Evolutionary conservation across 2,888 invertebrate genomes (phyloP), one percentile per base, ranked within the genome.

Genomic region (Crepidodera aurea): DNA sequence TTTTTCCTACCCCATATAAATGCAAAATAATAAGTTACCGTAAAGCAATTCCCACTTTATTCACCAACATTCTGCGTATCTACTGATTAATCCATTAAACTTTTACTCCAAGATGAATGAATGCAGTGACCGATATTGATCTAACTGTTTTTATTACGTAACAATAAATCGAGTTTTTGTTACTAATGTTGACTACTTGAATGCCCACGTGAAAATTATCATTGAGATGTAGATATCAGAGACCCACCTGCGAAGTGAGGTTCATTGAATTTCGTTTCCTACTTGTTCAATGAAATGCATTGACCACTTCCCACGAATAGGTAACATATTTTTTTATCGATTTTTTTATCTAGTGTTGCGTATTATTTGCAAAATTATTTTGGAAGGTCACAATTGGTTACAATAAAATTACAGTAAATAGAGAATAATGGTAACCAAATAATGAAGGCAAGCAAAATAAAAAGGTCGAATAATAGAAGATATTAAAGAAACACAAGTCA

Each of bases 251-350:
- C 13, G 25, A 46, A 22, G 15, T 19, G 55, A 22, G 40, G 39
- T 55, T 55, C 40, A 42, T 42, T 55, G 55, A 42, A 40, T 55
- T 55, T 55, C 27, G 29, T 40, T 55, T 55, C 25, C 40, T 40
- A 40, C 42, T 55, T 55, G 32, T 40, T 55, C 22, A 50, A 51
- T 55, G 59, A 40, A 63, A 51, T 44, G 58, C 55, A 51, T 61
- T 64, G 64, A 64, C 66, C 55, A 63, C 61, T 66, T 66, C 66
- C 66, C 66, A 66, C 63, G 66, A 63, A 32, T 56, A 64, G 60
- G 40, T 56, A 51, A 62, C 60, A 56, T 51, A 50, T 50, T 54
- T 40, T n/a, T 42, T 54, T 62, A 54, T 13, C 37, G 19, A 15
- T 58, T 58, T 59, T 58, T 37, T 16, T 2, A 39, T 12, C 39